Evolutionary conservation across 2,797 vertebrate species (phyloP).

Genomic region (Pempheris klunzingeri): DNA sequence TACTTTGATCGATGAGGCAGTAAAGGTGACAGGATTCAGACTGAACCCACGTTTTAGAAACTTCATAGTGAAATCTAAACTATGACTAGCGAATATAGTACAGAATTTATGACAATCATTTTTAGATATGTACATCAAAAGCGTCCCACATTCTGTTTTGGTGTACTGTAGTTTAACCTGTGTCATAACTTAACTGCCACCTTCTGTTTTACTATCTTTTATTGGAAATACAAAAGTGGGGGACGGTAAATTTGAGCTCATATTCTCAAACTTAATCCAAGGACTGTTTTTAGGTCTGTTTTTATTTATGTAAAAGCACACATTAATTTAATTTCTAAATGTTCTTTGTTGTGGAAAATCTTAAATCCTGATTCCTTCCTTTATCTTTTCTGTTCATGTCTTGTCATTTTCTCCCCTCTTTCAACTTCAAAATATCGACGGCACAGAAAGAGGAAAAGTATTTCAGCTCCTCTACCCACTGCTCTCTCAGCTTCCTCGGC

Average conservation of each 20-base stretch:
- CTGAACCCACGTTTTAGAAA: constrained; percentile 56
- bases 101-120: constrained; percentile 30
- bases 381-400: background rate
- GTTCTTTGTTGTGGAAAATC: background rate
- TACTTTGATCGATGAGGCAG: constrained; percentile 69
- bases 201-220: constrained; percentile 1
- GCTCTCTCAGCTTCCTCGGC: constrained; percentile 68
- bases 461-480: constrained; percentile 61
- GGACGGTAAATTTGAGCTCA: constrained; percentile 21
- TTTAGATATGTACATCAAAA: constrained; percentile 13
- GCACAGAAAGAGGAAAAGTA: constrained; percentile 69
- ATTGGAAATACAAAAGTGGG: background rate
- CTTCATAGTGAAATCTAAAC: constrained; percentile 50
- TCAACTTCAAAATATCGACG: constrained; percentile 41
- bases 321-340: background rate
- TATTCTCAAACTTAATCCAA: background rate
- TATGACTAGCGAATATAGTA: constrained; percentile 42
- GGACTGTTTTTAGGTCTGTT: background rate
- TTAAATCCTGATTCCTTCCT: background rate
- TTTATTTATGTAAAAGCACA: constrained; percentile 6
- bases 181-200: constrained; percentile 11
- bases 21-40: constrained; percentile 66
- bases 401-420: constrained; percentile 29
- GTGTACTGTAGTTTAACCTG: constrained; percentile 1
- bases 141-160: background rate